These are phyloP conservation scores for Plecotus auritus DNA, from an alignment of 2,113 vertebrate genomes.

Conservation along the genomic window DNA sequence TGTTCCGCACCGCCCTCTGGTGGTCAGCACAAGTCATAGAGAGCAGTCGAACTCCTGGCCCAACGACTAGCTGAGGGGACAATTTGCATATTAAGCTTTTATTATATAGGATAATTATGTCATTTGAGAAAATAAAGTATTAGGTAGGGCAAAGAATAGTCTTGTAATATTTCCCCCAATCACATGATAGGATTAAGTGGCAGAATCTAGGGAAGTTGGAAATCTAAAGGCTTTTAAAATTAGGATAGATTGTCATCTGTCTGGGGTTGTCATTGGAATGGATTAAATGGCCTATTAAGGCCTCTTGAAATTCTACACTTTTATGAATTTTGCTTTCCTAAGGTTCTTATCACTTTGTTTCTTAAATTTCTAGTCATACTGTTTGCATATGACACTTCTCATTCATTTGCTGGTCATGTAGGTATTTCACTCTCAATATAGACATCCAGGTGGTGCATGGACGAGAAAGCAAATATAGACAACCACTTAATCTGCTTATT, in stretches of 20 bases:
- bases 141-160: slow-evolving; percentile 17
- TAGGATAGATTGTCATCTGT: slow-evolving; percentile 38
- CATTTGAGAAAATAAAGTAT: slow-evolving; percentile 39
- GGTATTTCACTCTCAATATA: not conserved
- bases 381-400: not conserved
- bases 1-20: no score
- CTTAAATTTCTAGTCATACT: slow-evolving; percentile 48
- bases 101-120: not conserved
- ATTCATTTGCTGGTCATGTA: slow-evolving; percentile 34
- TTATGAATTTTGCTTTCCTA: slow-evolving; percentile 54
- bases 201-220: slow-evolving; percentile 49
- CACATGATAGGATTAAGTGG: slow-evolving; percentile 7
- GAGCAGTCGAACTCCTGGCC: no score
- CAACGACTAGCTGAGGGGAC: no score
- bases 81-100: no score
- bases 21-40: no score
- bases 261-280: slow-evolving; percentile 28
- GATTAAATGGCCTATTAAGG: slow-evolving; percentile 41
- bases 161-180: slow-evolving; percentile 23
- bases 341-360: slow-evolving; percentile 45
- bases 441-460: not conserved
- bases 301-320: slow-evolving; percentile 49
- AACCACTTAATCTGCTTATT: not conserved
- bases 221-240: slow-evolving; percentile 47
- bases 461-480: slow-evolving; percentile 35